A percentile compares a stretch with the other conserved stretches of the same genome.
These are phyloP conservation scores for Turdus rufiventris DNA, from an alignment of 2,113 vertebrate genomes.

Conservation along the genomic window DNA sequence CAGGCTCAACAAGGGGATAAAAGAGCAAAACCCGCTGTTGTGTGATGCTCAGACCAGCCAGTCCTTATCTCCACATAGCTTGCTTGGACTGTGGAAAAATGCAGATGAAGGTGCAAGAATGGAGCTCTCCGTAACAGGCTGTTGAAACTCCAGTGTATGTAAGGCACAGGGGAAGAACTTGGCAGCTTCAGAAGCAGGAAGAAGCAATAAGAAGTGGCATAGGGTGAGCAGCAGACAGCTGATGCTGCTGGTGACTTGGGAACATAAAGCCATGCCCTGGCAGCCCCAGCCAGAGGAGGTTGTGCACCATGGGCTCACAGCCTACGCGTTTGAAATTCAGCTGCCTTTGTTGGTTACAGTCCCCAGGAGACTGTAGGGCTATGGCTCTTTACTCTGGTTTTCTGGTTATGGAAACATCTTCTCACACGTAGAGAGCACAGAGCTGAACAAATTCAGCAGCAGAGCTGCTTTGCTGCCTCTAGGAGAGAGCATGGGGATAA, in stretches of 20 bases:
- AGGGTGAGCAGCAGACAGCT: neutral
- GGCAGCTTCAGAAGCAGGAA: neutral
- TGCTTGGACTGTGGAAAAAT: neutral
- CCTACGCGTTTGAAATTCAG: neutral
- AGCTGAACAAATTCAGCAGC: neutral
- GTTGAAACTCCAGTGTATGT: fast-evolving
- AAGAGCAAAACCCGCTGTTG: neutral
- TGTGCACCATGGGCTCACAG: neutral
- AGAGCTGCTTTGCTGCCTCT: neutral
- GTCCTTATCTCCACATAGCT: neutral
- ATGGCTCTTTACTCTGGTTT: neutral
- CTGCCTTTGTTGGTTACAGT: neutral
- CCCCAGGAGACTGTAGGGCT: neutral
- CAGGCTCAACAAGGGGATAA: neutral
- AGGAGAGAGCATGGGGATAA: fast-evolving
- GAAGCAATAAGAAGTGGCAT: neutral
- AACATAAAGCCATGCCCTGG: neutral
- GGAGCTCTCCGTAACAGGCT: neutral
- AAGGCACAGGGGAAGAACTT: neutral
- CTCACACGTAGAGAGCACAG: neutral
- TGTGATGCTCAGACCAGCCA: neutral
- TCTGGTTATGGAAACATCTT: neutral
- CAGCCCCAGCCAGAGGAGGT: neutral
- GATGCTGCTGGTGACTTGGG: neutral
- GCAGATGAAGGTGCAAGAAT: neutral